Conservation (phyloP, 2,113 vertebrate genomes). For the Nymphicus hollandicus region DNA sequence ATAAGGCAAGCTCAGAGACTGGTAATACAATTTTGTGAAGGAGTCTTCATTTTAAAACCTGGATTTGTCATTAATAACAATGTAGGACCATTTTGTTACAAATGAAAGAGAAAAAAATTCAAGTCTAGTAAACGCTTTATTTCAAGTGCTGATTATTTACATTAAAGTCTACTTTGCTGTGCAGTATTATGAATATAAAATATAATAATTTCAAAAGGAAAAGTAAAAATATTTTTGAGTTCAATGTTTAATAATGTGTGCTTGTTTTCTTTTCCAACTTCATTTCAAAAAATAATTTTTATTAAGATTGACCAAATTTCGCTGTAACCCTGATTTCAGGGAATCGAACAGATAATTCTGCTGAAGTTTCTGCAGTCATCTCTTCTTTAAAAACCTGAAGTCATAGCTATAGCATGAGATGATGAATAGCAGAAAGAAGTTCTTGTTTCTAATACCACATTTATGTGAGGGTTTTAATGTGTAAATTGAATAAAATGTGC, state of each 20-base stretch:
- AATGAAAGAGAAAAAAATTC: not conserved
- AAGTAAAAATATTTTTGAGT: not conserved
- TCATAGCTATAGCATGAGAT: not conserved
- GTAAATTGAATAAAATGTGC: not conserved
- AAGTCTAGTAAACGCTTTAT: not conserved
- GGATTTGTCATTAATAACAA: not conserved
- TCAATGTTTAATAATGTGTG: not conserved
- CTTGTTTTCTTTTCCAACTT: not conserved
- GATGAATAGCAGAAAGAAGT: not conserved
- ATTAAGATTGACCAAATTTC: not conserved
- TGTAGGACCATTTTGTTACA: not conserved
- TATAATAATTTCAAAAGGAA: not conserved
- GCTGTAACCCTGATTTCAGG: not conserved
- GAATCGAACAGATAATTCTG: not conserved
- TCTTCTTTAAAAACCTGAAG: not conserved
- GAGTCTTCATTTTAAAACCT: not conserved
- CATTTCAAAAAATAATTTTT: not conserved
- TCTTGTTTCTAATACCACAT: not conserved
- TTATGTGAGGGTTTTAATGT: not conserved
- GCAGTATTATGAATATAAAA: not conserved
- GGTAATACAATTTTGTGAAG: not conserved
- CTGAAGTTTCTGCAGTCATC: not conserved
- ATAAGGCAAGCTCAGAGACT: not conserved
- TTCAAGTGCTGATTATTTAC: not conserved
- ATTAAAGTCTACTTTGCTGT: not conserved